A percentile compares a stretch with the other conserved stretches of the same genome.
Evolutionary conservation across 64 coral and sea anemone genomes (phyloP).

Genomic region (Cladopsammia gracilis): DNA sequence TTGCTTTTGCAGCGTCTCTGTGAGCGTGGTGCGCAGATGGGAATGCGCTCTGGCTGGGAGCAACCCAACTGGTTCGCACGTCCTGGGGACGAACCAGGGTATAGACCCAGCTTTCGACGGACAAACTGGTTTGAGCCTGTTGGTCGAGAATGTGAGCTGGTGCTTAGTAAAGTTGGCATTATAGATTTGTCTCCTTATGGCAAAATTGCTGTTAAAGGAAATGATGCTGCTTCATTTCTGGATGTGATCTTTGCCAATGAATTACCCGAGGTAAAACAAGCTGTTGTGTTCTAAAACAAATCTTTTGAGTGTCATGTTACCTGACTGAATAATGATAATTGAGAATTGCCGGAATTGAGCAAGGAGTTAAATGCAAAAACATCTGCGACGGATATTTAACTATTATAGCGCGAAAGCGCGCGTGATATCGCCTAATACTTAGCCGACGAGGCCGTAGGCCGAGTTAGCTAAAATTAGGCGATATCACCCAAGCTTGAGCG

Average conservation of each 20-base stretch:
- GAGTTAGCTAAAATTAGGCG: no score
- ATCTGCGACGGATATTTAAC: no score
- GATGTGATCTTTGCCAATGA: conserved; percentile 83
- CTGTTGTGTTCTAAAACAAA: no score
- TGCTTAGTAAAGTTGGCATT: conserved; percentile 78
- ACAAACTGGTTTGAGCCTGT: conserved; percentile 86
- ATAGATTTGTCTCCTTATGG: conserved; percentile 82
- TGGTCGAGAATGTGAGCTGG: conserved; percentile 79
- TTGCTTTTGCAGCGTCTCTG: conserved; percentile 20
- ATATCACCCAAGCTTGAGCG: no score
- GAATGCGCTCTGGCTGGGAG: conserved; percentile 43
- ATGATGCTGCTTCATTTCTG: conserved; percentile 62
- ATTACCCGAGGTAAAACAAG: conserved; percentile 65
- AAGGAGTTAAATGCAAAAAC: no score
- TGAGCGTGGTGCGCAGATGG: conserved; percentile 36
- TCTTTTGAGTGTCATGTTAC: no score
- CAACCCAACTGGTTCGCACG: conserved; percentile 77
- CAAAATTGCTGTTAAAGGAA: conserved; percentile 77
- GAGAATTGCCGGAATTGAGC: no score
- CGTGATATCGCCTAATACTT: no score
- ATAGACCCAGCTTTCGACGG: conserved; percentile 76
- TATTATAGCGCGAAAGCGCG: no score
- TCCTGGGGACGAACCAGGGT: conserved; percentile 66
- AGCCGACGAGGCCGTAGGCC: no score
- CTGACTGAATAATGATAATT: no score